phyloP scores from a whole-genome alignment of 2,113 vertebrate genomes.

The Ovis canadensis region DNA sequence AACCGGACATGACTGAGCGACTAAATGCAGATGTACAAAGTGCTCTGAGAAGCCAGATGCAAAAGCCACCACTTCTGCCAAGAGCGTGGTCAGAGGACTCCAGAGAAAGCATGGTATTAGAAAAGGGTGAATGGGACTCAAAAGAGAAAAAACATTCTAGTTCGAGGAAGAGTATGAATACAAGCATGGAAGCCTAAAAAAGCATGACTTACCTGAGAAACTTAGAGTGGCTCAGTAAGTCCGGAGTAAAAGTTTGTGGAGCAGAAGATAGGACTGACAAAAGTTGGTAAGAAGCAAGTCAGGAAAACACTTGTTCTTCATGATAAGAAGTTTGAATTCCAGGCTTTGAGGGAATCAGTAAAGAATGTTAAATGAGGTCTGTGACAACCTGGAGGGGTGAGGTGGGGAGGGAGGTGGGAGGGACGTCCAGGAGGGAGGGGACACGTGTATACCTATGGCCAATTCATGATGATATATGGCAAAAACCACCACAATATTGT shows the following conservation, averaged over 20 bases:
- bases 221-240: background rate
- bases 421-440: accelerated
- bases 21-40: background rate
- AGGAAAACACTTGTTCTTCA: background rate
- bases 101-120: background rate
- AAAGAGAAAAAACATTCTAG: background rate
- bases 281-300: background rate
- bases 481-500: background rate
- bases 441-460: background rate
- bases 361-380: background rate
- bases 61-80: background rate
- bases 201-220: background rate
- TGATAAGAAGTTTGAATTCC: background rate
- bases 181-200: background rate
- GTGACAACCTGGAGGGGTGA: background rate
- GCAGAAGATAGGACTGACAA: background rate
- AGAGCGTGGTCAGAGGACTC: background rate
- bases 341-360: background rate
- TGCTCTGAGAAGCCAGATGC: background rate
- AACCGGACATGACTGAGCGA: accelerated
- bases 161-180: background rate
- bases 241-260: background rate
- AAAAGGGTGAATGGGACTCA: background rate
- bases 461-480: background rate
- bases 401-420: background rate